Base-by-base conservation (phyloP, 2,113 vertebrate species). In the Cheirogaleus medius region DNA sequence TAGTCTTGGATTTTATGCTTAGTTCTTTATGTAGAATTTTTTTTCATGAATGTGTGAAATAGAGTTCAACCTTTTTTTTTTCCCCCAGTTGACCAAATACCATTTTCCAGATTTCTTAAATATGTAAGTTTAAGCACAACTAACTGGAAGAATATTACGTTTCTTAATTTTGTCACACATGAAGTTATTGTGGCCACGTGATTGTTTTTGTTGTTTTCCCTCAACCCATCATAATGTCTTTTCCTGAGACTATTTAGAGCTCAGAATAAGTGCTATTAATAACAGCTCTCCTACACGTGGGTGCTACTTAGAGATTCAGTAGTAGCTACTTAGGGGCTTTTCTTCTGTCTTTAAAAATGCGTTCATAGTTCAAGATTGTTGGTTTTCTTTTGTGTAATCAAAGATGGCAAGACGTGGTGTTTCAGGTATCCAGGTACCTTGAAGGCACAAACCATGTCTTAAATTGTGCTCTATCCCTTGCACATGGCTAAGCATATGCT, bases 1-100 rank as follows among this genome's bases (percentile, higher is more conserved):
- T 89, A 5, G 52, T 74, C 86, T 58, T 73, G 32, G 54, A 76
- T 76, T 88, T 88, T 76, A 44, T 94, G 69, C 68, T 83, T 71
- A 83, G 54, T 58, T 83, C 23, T 60, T 60, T 71, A 23, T 64
- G 23, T 84, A 83, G 18, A 90, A 18, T 34, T 93, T 81, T 76
- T 18, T 85, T 80, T 47, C 5, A 39, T 68, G 27, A 64, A 14
- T 68, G 66, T 83, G n/a, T 58, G 23, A 90, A 86, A 17, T 5
- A 88, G 20, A 81, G 27, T 11, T 91, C 44, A 78, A 87, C 58
- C 17, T 91, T 81, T 56, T 54, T 17, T 56, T 21, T 42, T 23
- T 9, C 0, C 25, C 76, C n/a, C 69, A 15, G 5, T 54, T 52
- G 56, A 84, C 63, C n/a, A 78, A 52, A 73, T 29, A 47, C 54